Base-by-base conservation (phyloP, 92 coral and sea anemone genomes). In the Scolanthus callimorphus region DNA sequence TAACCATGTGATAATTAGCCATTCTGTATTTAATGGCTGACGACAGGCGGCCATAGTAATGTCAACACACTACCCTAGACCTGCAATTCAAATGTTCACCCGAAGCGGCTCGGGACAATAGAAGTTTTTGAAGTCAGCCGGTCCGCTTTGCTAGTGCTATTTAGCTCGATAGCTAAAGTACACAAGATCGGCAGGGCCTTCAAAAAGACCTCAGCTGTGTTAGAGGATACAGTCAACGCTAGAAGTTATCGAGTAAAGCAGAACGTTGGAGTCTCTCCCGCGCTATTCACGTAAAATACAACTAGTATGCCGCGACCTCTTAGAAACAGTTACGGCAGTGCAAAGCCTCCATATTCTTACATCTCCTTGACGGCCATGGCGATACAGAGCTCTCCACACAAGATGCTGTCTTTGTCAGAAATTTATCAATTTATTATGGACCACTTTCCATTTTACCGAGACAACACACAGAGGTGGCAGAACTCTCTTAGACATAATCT, bases 1-100 rank as follows among this genome's bases (percentile, higher is more conserved):
- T 83, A 73, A 96, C 70, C 97, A 81, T 94, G 91, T 89, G 99
- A 90, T 94, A 94, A 94, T 94, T 94, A 94, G 88, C 69, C 80
- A 77, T 89, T 82, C 95, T 69, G 94, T 90, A 89, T 89, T 94
- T 89, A 94, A 94, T 89, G 81, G 91, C 71, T 73, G 79, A 59
- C 96, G 85, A 77, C 81, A 80, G 87, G 79, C 96, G 78, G 90
- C 97, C 89, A 81, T 74, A 74, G 90, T 81, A 76, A 82, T 84
- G 94, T 89, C 94, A 94, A 94, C 86, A 89, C n/a, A 30, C 51
- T 44, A 69, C 74, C 62, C 82, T 76, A 55, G 62, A 80, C 63
- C 92, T 77, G 81, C 80, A 55, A 70, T 70, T 78, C 23, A 60
- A 70, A 68, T 61, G 52, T 67, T 46, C 59, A 61, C 77, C 60